Percentiles rank a stretch among this genome's conserved stretches.
Evolutionary conservation across 2,113 vertebrate genomes (phyloP).

Genomic region (Bagarius yarrelli): DNA sequence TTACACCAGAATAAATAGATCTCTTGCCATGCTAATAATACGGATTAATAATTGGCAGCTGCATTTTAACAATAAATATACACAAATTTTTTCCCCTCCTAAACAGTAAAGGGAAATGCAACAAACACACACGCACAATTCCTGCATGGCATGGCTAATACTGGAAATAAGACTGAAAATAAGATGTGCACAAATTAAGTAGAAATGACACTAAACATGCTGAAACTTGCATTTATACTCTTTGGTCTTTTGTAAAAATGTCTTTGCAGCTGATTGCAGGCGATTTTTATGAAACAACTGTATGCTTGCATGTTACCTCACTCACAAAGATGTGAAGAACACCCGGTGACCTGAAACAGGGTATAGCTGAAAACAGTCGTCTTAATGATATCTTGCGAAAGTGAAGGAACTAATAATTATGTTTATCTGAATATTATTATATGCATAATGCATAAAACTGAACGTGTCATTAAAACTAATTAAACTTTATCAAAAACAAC

Average conservation of each 20-base stretch:
- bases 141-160: neutral
- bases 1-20: slow-evolving; percentile 13
- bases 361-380: neutral
- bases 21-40: slow-evolving; percentile 16
- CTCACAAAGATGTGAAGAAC: neutral
- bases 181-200: neutral
- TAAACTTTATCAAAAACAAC: neutral
- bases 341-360: neutral
- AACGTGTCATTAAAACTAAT: neutral
- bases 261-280: neutral
- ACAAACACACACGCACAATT: neutral
- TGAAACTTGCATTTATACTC: slow-evolving; percentile 10
- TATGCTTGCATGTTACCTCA: neutral
- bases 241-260: slow-evolving; percentile 13
- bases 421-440: neutral
- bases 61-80: neutral
- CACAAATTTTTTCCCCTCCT: neutral
- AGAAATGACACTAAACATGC: neutral
- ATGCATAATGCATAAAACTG: neutral
- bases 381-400: neutral
- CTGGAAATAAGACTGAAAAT: slow-evolving; percentile 1
- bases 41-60: neutral
- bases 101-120: slow-evolving; percentile 8
- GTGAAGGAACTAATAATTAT: neutral
- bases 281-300: neutral